Base-by-base conservation (phyloP, 1,140 invertebrate genomes). In the Zaprionus lachaisei region DNA sequence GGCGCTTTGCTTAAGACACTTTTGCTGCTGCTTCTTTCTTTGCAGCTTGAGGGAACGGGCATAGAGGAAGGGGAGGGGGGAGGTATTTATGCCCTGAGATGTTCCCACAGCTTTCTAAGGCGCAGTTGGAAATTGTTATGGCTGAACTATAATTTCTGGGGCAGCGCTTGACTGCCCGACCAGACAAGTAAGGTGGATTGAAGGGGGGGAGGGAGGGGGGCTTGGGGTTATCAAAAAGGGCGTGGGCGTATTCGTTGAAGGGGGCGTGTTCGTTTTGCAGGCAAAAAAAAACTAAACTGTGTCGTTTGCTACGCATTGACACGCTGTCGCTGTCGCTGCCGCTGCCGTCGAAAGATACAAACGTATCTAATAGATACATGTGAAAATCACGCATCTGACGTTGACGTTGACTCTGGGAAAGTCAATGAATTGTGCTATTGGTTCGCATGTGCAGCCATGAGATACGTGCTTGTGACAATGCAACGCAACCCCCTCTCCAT, bases 321-420 rank as follows among this genome's bases (percentile, higher is more conserved):
- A 77, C 82, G 72, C 69, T 44, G 76, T 41, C 41, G 60, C 76
- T 61, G 47, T n/a, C 81, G 72, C 66, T 28, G 76, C 58, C 38
- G 64, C 71, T 58, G 55, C 5, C 15, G 62, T 34, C 70, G 28
- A 34, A 41, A 77, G 71, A 89, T 83, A 89, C 84, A 89, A 89
- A 89, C 85, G 85, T 89, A 89, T 89, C 85, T 89, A 90, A 89
- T 89, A 90, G 85, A 89, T 89, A 89, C 85, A 89, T 89, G 85
- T 80, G 85, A 89, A 89, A 89, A 89, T 89, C 85, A 89, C 79
- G 81, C 85, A 89, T 90, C 79, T 74, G 84, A 77, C 70, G 31
- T 11, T 34, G 31, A 34, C 31, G 9, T 11, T 34, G 62, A 54
- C 20, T 66, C 67, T 89, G 85, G 85, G 85, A 89, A 89, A 89